Evolutionary conservation across 1,140 invertebrate genomes (phyloP).

Genomic region (Galleria mellonella): DNA sequence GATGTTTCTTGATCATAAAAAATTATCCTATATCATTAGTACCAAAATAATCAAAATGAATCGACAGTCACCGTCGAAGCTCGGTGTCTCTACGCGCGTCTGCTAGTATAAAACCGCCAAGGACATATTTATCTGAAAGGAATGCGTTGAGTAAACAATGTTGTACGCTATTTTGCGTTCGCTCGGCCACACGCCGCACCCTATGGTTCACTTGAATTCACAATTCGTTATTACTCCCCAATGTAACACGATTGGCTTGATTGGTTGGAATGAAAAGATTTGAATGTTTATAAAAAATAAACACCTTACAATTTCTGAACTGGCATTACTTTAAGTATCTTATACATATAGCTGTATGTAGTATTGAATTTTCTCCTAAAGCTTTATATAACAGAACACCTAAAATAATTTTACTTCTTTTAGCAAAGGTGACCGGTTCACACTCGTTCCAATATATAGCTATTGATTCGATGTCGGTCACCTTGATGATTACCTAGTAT

Average conservation of each 20-base stretch:
- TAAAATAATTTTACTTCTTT: not conserved
- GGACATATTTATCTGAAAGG: slow-evolving; percentile 66
- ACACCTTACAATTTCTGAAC: too few species aligned
- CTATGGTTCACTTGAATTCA: slow-evolving; percentile 7
- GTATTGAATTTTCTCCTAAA: too few species aligned
- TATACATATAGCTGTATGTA: too few species aligned
- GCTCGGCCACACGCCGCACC: slow-evolving; percentile 34
- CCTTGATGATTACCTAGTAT: slow-evolving; percentile 2
- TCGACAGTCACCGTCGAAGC: slow-evolving; percentile 12
- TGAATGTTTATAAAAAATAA: too few species aligned
- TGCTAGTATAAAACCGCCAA: slow-evolving; percentile 46
- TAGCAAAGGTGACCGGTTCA: slow-evolving; percentile 9
- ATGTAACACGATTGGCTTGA: not conserved
- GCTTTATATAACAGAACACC: too few species aligned
- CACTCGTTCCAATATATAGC: not conserved
- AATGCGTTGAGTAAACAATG: slow-evolving; percentile 61
- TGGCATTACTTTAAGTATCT: too few species aligned
- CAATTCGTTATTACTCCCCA: not conserved
- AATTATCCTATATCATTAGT: not conserved
- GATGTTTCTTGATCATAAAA: too few species aligned
- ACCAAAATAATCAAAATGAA: slow-evolving; percentile 34
- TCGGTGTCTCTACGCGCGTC: slow-evolving; percentile 22
- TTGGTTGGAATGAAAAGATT: too few species aligned
- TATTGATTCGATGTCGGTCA: slow-evolving; percentile 5
- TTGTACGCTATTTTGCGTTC: slow-evolving; percentile 41